Percentiles rank a stretch among this genome's conserved stretches.
Evolutionary conservation across 2,797 vertebrate species (phyloP).

Genomic region (Acipenser transmontanus): DNA sequence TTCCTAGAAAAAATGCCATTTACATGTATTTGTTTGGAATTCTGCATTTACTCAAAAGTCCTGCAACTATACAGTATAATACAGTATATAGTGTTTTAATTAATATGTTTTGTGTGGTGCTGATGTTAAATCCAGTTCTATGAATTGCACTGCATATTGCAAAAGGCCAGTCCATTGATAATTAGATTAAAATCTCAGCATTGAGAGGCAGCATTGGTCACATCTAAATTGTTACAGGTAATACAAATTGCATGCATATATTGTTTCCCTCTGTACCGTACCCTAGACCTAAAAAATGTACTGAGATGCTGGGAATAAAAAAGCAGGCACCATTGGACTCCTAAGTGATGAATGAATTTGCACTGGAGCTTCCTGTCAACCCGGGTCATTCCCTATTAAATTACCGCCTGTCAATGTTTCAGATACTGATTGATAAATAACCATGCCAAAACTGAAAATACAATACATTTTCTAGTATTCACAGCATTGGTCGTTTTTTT

Average conservation of each 20-base stretch:
- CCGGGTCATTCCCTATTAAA: constrained; percentile 94
- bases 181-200: too few relatives aligned
- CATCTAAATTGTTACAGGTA: constrained; percentile 28
- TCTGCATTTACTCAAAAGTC: too few relatives aligned
- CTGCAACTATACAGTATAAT: too few relatives aligned
- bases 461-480: constrained; percentile 66
- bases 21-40: too few relatives aligned
- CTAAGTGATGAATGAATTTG: constrained; percentile 89
- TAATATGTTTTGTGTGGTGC: too few relatives aligned
- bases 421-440: constrained; percentile 96
- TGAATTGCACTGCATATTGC: too few relatives aligned
- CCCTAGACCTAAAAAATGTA: constrained; percentile 61
- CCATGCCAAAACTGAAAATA: constrained; percentile 81
- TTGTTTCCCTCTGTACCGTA: background rate
- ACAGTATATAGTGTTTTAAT: too few relatives aligned
- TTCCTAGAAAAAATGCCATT: too few relatives aligned
- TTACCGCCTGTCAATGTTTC: constrained; percentile 96
- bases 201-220: constrained; percentile 20
- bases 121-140: too few relatives aligned
- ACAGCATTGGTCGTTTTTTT: constrained; percentile 22
- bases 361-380: constrained; percentile 90
- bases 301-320: constrained; percentile 60
- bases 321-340: constrained; percentile 53
- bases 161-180: too few relatives aligned
- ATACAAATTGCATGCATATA: constrained; percentile 10